These are phyloP conservation scores for Colaptes auratus DNA, from an alignment of 2,113 vertebrate species.

Conservation along the genomic window DNA sequence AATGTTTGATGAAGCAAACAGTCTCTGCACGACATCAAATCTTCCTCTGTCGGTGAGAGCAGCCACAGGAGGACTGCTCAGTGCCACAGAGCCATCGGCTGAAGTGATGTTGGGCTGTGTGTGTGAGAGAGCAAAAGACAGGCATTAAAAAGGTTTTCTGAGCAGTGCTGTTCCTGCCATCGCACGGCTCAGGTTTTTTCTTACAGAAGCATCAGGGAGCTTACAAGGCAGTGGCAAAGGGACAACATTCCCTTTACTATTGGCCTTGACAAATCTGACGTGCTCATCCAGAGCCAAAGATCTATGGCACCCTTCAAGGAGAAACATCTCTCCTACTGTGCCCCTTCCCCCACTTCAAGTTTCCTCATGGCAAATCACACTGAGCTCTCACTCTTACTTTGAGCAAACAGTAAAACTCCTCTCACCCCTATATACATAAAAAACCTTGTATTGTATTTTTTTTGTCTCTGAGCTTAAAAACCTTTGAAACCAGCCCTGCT, in stretches of 20 bases:
- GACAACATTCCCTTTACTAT: background rate
- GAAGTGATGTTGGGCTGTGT: conserved; percentile 78
- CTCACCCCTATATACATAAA: too few relatives aligned
- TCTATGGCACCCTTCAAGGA: rapidly evolving
- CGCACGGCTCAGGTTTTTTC: background rate
- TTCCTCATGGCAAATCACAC: background rate
- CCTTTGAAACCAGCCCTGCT: background rate
- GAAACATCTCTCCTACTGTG: background rate
- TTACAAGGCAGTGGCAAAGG: background rate
- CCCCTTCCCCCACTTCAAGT: background rate
- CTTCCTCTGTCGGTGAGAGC: conserved; percentile 70
- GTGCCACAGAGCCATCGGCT: conserved; percentile 46
- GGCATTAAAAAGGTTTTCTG: background rate
- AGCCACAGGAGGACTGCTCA: conserved; percentile 63
- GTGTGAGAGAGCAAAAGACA: background rate
- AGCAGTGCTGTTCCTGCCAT: background rate
- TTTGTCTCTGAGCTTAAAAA: background rate
- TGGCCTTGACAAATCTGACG: rapidly evolving
- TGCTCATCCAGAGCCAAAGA: background rate
- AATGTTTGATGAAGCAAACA: conserved; percentile 79
- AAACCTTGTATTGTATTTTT: background rate
- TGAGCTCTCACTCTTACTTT: background rate
- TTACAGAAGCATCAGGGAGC: background rate
- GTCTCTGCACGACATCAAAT: conserved; percentile 68
- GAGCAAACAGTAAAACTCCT: background rate